Conservation (phyloP, 2,888 invertebrate species). For the Leptinotarsa haldemani region DNA sequence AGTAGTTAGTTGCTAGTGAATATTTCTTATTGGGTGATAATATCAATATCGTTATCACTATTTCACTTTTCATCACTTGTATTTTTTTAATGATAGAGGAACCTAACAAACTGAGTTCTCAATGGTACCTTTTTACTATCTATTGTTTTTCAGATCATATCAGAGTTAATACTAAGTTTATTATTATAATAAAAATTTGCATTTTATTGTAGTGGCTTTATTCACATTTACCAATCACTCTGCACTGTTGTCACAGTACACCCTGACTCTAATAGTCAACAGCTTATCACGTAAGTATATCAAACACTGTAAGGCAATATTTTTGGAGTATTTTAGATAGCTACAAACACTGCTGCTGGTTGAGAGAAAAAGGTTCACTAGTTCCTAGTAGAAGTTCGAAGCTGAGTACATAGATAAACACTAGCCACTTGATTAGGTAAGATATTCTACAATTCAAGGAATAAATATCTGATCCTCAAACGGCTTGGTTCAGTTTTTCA, state of each 20-base stretch:
- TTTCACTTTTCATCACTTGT: constrained; percentile 30
- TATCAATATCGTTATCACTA: constrained; percentile 22
- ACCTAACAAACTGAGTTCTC: constrained; percentile 23
- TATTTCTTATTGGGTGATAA: not conserved
- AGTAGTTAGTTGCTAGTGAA: not conserved
- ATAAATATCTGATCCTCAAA: no score
- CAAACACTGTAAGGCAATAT: constrained; percentile 15
- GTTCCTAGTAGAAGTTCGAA: not conserved
- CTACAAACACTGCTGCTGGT: constrained; percentile 8
- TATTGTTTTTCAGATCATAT: constrained; percentile 39
- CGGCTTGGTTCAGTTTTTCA: no score
- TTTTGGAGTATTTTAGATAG: not conserved
- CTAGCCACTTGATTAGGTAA: not conserved
- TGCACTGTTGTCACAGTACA: constrained; percentile 28
- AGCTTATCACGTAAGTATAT: constrained; percentile 36
- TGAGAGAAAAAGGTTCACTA: not conserved
- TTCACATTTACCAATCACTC: constrained; percentile 33
- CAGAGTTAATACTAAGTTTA: constrained; percentile 40
- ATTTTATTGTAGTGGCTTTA: constrained; percentile 43
- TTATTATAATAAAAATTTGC: constrained; percentile 46
- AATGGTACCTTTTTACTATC: constrained; percentile 27
- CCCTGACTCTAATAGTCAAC: constrained; percentile 14
- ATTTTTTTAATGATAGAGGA: constrained; percentile 19
- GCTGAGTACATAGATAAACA: not conserved
- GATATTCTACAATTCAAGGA: no score